Evolutionary conservation across 2,888 invertebrate genomes (phyloP).

Genomic region (Dryocosmus kuriphilus): DNA sequence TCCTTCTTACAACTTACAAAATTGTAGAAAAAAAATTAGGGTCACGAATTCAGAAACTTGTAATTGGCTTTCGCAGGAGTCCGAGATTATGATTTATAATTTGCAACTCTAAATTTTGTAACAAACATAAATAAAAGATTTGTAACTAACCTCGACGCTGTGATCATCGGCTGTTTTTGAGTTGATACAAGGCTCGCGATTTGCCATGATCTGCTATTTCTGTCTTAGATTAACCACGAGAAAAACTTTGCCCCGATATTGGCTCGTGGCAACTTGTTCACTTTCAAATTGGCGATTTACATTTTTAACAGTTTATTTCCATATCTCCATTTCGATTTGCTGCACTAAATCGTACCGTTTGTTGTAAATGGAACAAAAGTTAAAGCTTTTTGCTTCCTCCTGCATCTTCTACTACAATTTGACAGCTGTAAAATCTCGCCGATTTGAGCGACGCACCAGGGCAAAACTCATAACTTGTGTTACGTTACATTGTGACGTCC

Average conservation of each 20-base stretch:
- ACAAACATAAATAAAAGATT: slow-evolving; percentile 26
- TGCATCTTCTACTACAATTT: slow-evolving; percentile 13
- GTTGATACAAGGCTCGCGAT: slow-evolving; percentile 68
- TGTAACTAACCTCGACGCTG: slow-evolving; percentile 76
- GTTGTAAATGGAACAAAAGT: neutral
- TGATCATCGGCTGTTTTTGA: slow-evolving; percentile 76
- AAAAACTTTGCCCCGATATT: neutral
- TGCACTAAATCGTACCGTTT: slow-evolving; percentile 1
- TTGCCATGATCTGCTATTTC: slow-evolving; percentile 69
- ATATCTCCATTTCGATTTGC: slow-evolving; percentile 11
- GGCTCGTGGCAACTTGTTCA: neutral
- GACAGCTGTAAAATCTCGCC: slow-evolving; percentile 5
- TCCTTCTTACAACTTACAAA: neutral
- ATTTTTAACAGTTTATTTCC: slow-evolving; percentile 2
- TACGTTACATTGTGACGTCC: too few relatives aligned
- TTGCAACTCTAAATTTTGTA: neutral
- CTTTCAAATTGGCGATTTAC: neutral
- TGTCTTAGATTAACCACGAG: slow-evolving; percentile 1
- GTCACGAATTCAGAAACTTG: neutral
- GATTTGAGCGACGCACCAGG: neutral
- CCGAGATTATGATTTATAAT: neutral
- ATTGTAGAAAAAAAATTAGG: neutral
- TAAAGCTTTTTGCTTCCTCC: too few relatives aligned
- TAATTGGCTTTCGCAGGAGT: neutral
- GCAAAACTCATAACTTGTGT: neutral